Base-by-base conservation (phyloP, 2,797 vertebrate species). In the Tachyglossus aculeatus region DNA sequence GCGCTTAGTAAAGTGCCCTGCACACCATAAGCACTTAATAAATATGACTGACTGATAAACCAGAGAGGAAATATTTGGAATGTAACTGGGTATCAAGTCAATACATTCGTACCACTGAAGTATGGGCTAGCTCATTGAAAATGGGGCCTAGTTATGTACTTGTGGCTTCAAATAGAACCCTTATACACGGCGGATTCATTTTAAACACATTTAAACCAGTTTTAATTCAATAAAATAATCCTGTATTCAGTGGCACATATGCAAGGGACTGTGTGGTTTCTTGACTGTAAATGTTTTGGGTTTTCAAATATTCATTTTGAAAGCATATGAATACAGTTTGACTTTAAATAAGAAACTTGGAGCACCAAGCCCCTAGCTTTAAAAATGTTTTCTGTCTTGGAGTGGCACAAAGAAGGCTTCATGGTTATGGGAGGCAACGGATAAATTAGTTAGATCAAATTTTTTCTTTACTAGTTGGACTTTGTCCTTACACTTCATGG, bases 291-390 rank as follows among this genome's bases (percentile, higher is more conserved):
- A 4, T 27, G 44, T 27, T 6, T 21, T 2, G 0, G 2, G 25
- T 77, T 76, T 64, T 53, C n/a, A n/a, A 25, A 19, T 54, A 44
- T 4, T 43, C 69, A 44, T 10, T 25, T 45, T 14, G 24, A 53
- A 4, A 68, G 18, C 2, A 18, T 33, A 59, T 51, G 21, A 37
- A 41, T 33, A 21, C 64, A 45, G 61, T 76, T 45, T 70, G 67
- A n/a, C 5, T 1, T 11, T 0, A n/a, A 36, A 32, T 38, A 32
- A 37, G n/a, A 25, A 16, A 18, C 45, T 6, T 34, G 32, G n/a
- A 34, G 15, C 19, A 3, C 1, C 0, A 5, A 57, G 44, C 36
- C 2, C 2, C 14, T 4, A 29, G 15, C 34, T 37, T 6, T 19
- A 15, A n/a, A 47, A 61, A 7, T 5, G 12, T 12, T 6, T 3